A percentile compares a stretch with the other conserved stretches of the same genome.
phyloP scores from a whole-genome alignment of 2,113 vertebrate genomes.

The Zeus faber region DNA sequence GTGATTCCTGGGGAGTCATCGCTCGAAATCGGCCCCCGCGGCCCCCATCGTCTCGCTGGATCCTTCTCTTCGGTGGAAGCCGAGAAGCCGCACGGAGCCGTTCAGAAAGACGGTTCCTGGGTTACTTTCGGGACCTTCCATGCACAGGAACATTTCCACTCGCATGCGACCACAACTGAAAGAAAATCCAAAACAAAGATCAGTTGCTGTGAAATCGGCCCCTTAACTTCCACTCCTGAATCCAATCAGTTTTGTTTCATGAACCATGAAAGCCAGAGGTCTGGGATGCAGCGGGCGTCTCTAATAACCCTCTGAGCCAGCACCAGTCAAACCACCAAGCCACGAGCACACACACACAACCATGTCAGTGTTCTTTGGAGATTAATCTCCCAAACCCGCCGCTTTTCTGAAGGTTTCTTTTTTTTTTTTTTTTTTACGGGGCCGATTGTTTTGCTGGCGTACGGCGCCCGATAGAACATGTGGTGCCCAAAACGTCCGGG shows the following conservation, averaged over 20 bases:
- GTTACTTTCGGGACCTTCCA: too few relatives aligned
- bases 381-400: slow-evolving; percentile 61
- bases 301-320: slow-evolving; percentile 46
- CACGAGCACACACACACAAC: slow-evolving; percentile 59
- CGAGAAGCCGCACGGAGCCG: too few relatives aligned
- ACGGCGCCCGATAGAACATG: slow-evolving; percentile 56
- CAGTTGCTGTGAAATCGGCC: slow-evolving; percentile 25
- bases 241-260: slow-evolving; percentile 38
- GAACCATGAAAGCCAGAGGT: slow-evolving; percentile 36
- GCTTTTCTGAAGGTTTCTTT: slow-evolving; percentile 36
- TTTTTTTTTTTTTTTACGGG: slow-evolving; percentile 32
- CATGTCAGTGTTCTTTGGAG: slow-evolving; percentile 70
- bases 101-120: too few relatives aligned
- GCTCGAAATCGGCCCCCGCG: too few relatives aligned
- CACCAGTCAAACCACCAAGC: slow-evolving; percentile 60
- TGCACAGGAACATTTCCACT: too few relatives aligned
- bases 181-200: slow-evolving; percentile 29
- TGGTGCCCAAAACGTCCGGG: slow-evolving; percentile 59
- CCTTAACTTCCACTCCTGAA: slow-evolving; percentile 48
- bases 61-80: too few relatives aligned
- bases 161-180: background rate
- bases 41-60: too few relatives aligned
- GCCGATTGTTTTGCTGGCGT: slow-evolving; percentile 50
- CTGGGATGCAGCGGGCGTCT: slow-evolving; percentile 48
- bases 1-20: too few relatives aligned